Percentiles rank a stretch among this genome's conserved stretches.
phyloP scores from a whole-genome alignment of 2,888 invertebrate genomes.

The Napeogenes sylphis region DNA sequence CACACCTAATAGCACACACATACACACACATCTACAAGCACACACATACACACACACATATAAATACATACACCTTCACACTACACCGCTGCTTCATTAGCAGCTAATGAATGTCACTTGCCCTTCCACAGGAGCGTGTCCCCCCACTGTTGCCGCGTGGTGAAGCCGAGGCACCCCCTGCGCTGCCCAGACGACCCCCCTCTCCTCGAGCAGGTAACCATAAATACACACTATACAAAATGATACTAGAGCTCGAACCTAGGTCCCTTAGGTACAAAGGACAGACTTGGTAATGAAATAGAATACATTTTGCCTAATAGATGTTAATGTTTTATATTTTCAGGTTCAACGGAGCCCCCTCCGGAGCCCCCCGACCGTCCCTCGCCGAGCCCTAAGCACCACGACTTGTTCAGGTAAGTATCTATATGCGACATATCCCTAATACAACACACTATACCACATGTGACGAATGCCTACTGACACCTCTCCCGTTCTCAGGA shows the following conservation, averaged over 20 bases:
- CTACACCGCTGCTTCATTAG: no score
- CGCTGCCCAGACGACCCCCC: conserved; percentile 20
- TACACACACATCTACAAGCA: neutral
- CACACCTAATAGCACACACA: neutral
- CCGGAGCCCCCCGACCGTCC: conserved; percentile 57
- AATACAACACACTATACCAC: neutral
- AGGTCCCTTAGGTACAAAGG: no score
- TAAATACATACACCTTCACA: neutral
- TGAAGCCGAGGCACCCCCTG: conserved; percentile 26
- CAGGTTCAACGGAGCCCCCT: conserved; percentile 38
- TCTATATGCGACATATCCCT: no score
- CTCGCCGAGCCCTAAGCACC: conserved; percentile 58
- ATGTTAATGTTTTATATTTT: conserved; percentile 7
- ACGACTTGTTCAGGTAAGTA: conserved; percentile 50
- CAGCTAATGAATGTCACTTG: neutral
- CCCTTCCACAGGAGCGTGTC: conserved; percentile 45
- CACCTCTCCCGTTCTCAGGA: conserved; percentile 38
- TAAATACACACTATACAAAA: conserved; percentile 1
- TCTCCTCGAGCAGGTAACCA: conserved; percentile 12
- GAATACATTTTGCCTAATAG: no score
- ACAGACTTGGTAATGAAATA: no score
- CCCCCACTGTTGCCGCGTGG: conserved; percentile 59
- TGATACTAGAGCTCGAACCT: neutral
- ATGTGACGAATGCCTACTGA: conserved; percentile 6
- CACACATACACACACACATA: neutral